These are phyloP conservation scores for Lucifuga dentata DNA, from an alignment of 2,113 vertebrate genomes.

Conservation along the genomic window DNA sequence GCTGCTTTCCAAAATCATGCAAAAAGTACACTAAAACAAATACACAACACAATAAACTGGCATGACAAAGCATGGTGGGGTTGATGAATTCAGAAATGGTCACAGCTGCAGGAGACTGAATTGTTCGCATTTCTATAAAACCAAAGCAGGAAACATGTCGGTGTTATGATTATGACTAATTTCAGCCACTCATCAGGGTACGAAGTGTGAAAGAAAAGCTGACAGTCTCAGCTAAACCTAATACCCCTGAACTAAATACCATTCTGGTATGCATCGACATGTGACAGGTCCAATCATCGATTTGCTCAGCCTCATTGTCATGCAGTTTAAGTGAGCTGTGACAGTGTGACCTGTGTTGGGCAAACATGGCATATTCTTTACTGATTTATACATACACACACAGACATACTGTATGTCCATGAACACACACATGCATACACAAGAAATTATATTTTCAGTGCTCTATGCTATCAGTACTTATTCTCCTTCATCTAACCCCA, in stretches of 20 bases:
- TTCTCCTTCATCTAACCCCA: not conserved
- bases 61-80: conserved; percentile 22
- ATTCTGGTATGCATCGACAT: conserved; percentile 37
- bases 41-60: not conserved
- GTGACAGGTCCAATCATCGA: conserved; percentile 57
- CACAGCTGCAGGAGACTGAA: conserved; percentile 30
- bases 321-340: conserved; percentile 4
- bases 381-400: not conserved
- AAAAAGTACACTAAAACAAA: conserved; percentile 14
- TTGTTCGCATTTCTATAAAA: conserved; percentile 5
- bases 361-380: not conserved
- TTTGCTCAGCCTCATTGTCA: conserved; percentile 25
- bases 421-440: not conserved
- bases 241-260: conserved; percentile 44
- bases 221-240: conserved; percentile 59
- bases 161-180: conserved; percentile 64
- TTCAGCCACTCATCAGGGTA: conserved; percentile 54
- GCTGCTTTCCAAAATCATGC: not conserved
- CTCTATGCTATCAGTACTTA: not conserved
- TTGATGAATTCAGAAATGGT: conserved; percentile 10
- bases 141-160: conserved; percentile 1
- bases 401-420: not conserved
- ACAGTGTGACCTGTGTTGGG: conserved; percentile 24
- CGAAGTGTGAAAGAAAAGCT: conserved; percentile 56
- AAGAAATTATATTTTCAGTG: too few species aligned